phyloP scores from a whole-genome alignment of 2,797 vertebrate species.

The Malurus leucopterus region DNA sequence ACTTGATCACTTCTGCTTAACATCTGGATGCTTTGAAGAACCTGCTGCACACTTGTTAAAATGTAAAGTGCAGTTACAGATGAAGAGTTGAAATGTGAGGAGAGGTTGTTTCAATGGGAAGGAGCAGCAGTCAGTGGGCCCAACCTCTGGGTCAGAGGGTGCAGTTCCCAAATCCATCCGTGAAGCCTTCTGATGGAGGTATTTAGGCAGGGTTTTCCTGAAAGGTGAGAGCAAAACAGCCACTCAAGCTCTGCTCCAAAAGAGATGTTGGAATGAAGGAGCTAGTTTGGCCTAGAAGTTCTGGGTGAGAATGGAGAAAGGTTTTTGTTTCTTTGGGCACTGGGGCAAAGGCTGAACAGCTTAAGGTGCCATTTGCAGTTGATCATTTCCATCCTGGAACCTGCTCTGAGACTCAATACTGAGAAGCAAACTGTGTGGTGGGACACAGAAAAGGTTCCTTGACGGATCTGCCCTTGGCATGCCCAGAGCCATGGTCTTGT shows the following conservation, averaged over 20 bases:
- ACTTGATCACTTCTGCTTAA: background rate
- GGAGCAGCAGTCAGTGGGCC: background rate
- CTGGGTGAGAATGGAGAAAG: background rate
- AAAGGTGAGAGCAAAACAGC: background rate
- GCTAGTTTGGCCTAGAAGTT: background rate
- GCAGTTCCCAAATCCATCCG: background rate
- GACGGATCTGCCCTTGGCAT: fast-evolving
- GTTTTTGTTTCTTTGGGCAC: background rate
- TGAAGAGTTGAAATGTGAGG: background rate
- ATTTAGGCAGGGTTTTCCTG: background rate
- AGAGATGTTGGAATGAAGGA: fast-evolving
- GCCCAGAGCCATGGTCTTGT: background rate
- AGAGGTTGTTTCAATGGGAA: background rate
- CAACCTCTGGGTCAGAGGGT: background rate
- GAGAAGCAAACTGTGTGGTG: background rate
- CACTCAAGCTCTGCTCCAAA: background rate
- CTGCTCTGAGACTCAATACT: background rate
- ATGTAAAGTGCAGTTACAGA: background rate
- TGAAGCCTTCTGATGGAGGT: background rate
- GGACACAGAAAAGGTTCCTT: fast-evolving
- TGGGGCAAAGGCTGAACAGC: background rate
- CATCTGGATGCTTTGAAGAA: background rate
- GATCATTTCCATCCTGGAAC: background rate
- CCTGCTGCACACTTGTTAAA: background rate
- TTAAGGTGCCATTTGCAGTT: background rate